Evolutionary conservation across 1,140 invertebrate genomes (phyloP).

Genomic region (Aphelenchoides fujianensis): DNA sequence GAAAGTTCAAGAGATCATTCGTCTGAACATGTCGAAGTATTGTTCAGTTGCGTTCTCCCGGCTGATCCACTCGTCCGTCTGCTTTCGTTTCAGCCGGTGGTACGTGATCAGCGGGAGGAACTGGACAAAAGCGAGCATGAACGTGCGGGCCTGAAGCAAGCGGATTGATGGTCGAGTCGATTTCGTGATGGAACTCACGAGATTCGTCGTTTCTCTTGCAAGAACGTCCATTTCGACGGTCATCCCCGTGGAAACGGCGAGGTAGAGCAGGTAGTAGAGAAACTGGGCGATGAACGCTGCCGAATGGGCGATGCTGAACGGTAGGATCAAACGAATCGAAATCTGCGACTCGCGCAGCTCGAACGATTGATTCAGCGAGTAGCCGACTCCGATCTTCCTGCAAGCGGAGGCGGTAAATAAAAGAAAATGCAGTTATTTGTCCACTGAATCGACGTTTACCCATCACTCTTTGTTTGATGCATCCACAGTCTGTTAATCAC

Average conservation of each 20-base stretch:
- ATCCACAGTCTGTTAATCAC: too few relatives aligned
- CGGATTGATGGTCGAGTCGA: background rate
- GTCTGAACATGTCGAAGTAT: background rate
- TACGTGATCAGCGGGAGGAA: background rate
- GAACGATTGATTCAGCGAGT: background rate
- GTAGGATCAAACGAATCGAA: background rate
- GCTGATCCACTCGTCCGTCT: background rate
- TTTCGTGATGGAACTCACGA: background rate
- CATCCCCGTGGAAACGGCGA: background rate
- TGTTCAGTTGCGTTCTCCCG: background rate
- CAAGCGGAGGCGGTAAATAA: too few relatives aligned
- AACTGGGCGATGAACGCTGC: background rate
- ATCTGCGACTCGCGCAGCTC: background rate
- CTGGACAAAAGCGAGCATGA: background rate
- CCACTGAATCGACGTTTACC: background rate
- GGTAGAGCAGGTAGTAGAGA: background rate
- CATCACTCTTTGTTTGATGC: too few relatives aligned
- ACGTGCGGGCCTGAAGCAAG: background rate
- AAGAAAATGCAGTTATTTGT: too few relatives aligned
- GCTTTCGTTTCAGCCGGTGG: background rate
- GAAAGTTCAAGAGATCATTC: background rate
- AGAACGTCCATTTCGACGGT: background rate
- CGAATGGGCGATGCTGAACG: background rate
- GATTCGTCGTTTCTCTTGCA: background rate
- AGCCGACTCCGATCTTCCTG: background rate